These are phyloP conservation scores for Hirtodrosophila confusa DNA, from an alignment of 2,888 invertebrate species.

Conservation along the genomic window DNA sequence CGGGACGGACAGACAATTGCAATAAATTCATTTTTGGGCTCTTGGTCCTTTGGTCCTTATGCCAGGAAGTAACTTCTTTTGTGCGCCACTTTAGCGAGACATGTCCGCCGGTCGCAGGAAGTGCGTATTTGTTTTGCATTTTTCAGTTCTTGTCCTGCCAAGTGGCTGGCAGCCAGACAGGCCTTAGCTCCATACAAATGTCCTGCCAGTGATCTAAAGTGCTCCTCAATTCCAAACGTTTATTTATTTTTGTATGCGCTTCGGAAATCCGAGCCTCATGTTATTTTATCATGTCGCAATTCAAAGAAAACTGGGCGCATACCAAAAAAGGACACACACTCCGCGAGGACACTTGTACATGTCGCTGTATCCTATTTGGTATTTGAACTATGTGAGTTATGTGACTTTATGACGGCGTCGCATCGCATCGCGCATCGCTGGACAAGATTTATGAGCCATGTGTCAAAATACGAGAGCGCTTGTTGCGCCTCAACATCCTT, in stretches of 20 bases:
- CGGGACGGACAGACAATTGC: constrained; percentile 41
- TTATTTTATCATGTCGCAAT: constrained; percentile 80
- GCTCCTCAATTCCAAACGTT: constrained; percentile 31
- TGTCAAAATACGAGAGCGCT: constrained; percentile 74
- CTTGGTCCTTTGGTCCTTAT: constrained; percentile 9
- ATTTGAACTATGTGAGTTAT: constrained; percentile 55
- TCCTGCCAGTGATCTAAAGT: constrained; percentile 22
- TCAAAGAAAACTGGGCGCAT: constrained; percentile 64
- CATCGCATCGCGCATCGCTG: constrained; percentile 38
- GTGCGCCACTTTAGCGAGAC: constrained; percentile 68
- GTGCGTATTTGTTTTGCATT: constrained; percentile 80
- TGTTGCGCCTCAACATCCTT: constrained; percentile 30
- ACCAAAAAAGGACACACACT: not conserved
- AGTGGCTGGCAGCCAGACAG: too few relatives aligned
- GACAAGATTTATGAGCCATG: constrained; percentile 75
- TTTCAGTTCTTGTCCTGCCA: constrained; percentile 39
- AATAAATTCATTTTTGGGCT: constrained; percentile 65
- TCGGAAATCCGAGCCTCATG: constrained; percentile 77
- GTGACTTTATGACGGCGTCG: constrained; percentile 68
- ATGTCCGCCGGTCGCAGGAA: constrained; percentile 69
- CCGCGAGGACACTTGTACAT: constrained; percentile 55
- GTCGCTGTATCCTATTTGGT: constrained; percentile 7
- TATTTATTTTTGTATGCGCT: constrained; percentile 61
- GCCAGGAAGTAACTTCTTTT: constrained; percentile 79
- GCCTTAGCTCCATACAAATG: too few relatives aligned